These are phyloP conservation scores for Protaetia brevitarsis DNA, from an alignment of 1,140 invertebrate species.

Conservation along the genomic window DNA sequence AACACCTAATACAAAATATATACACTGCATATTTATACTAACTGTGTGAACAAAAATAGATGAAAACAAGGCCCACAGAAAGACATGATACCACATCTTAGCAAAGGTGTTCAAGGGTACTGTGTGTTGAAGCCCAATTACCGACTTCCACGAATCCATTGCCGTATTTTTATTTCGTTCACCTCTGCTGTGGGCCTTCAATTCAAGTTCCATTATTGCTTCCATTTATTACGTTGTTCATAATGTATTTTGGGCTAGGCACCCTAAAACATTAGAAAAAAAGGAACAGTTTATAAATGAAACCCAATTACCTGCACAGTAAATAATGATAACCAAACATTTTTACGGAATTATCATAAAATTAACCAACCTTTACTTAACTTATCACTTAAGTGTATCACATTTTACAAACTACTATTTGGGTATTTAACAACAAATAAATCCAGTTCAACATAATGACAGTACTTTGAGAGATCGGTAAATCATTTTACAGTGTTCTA, in stretches of 20 bases:
- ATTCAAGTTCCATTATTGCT: slow-evolving; percentile 22
- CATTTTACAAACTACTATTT: neutral
- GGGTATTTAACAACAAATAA: neutral
- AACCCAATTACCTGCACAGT: neutral
- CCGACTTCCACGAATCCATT: slow-evolving; percentile 62
- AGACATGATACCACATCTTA: slow-evolving; percentile 96
- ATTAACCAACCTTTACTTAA: neutral
- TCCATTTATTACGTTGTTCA: slow-evolving; percentile 18
- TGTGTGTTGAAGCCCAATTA: slow-evolving; percentile 58
- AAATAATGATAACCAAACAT: neutral
- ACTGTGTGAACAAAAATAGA: slow-evolving; percentile 85
- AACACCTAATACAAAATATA: neutral
- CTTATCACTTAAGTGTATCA: neutral
- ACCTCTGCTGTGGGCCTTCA: slow-evolving; percentile 21
- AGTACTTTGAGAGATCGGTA: neutral
- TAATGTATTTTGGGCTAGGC: neutral
- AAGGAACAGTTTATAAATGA: neutral
- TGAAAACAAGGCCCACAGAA: slow-evolving; percentile 90
- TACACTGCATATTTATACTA: slow-evolving; percentile 22
- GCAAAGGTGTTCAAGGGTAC: slow-evolving; percentile 63
- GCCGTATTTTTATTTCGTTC: slow-evolving; percentile 47
- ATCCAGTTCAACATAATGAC: neutral
- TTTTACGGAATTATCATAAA: neutral
- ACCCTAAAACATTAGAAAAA: neutral
- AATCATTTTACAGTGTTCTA: neutral